Percentiles rank a stretch among this genome's conserved stretches.
phyloP scores from a whole-genome alignment of 2,113 vertebrate genomes.

The Sturnira hondurensis region DNA sequence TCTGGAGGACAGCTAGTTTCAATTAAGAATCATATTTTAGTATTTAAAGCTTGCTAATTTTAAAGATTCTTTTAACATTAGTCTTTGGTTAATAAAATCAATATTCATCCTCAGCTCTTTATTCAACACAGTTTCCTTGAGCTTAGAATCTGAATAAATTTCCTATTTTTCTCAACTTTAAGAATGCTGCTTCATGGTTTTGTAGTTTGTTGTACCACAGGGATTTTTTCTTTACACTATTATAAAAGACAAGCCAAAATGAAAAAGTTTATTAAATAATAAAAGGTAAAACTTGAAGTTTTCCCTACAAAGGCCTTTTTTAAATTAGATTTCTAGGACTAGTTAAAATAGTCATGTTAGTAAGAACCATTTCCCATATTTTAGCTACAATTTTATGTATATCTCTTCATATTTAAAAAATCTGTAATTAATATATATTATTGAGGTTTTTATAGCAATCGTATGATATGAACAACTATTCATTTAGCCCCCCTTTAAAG shows the following conservation, averaged over 20 bases:
- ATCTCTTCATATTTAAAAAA: neutral
- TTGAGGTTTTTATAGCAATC: neutral
- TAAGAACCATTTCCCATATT: neutral
- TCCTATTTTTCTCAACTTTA: neutral
- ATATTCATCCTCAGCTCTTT: neutral
- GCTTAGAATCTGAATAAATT: neutral
- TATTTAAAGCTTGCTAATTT: neutral
- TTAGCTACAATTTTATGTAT: neutral
- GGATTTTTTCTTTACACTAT: neutral
- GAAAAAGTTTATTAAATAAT: neutral
- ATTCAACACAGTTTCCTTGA: neutral
- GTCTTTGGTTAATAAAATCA: neutral
- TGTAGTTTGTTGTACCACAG: neutral
- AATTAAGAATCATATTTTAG: neutral
- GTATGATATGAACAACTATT: neutral
- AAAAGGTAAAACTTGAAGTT: neutral
- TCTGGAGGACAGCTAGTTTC: neutral
- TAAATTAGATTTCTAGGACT: neutral
- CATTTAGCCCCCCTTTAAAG: neutral
- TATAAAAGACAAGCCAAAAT: neutral
- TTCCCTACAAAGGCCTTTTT: neutral
- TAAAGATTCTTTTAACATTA: neutral
- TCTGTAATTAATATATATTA: neutral
- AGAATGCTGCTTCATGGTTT: neutral
- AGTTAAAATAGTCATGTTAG: neutral